phyloP scores from a whole-genome alignment of 2,888 invertebrate species.

The Branchipolynoe longqiensis region DNA sequence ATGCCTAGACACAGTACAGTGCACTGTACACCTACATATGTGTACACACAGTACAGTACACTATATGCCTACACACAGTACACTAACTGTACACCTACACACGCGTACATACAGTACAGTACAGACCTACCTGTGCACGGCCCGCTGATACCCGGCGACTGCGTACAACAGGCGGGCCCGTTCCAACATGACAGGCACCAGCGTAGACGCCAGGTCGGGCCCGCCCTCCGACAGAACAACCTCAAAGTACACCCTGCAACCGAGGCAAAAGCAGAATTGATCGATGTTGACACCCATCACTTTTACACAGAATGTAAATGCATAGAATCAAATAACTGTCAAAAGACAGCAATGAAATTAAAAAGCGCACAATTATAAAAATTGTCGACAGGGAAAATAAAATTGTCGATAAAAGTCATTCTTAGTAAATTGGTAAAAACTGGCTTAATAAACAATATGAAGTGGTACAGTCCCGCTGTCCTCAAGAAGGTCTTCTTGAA shows the following conservation, averaged over 20 bases:
- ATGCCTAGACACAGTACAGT: neutral
- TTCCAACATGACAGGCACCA: constrained; percentile 77
- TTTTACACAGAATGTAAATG: no score
- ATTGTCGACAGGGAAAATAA: no score
- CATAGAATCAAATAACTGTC: no score
- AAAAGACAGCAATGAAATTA: no score
- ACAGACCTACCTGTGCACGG: constrained; percentile 74
- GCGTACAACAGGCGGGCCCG: constrained; percentile 74
- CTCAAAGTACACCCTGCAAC: constrained; percentile 75
- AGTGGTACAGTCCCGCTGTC: no score
- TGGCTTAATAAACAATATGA: no score
- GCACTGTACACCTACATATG: neutral
- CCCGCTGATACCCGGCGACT: constrained; percentile 73
- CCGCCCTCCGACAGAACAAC: constrained; percentile 73
- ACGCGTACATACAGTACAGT: neutral
- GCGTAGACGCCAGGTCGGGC: constrained; percentile 70
- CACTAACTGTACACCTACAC: neutral
- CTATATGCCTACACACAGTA: neutral
- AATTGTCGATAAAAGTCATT: no score
- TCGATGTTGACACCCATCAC: no score
- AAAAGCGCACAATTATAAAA: no score
- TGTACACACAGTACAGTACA: neutral
- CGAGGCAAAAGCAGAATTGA: no score
- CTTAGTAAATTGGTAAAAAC: no score
- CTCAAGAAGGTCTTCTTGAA: no score